Base-by-base conservation (phyloP, 2,797 vertebrate genomes). In the Lerista edwardsae region DNA sequence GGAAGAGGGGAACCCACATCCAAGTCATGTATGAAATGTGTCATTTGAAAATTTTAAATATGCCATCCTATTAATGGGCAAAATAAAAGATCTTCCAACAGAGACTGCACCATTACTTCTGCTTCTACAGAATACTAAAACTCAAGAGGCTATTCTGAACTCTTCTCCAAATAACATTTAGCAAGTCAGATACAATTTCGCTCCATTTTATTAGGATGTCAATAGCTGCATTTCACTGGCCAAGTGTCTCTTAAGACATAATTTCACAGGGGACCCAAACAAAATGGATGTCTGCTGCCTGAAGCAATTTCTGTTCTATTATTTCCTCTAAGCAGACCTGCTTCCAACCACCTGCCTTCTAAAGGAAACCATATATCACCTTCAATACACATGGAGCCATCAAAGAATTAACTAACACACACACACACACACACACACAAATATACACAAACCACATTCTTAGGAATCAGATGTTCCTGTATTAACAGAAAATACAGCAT, bases 181-280 rank as follows among this genome's bases (percentile, higher is more conserved):
- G 34, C 34, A n/a, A 77, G 29, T 27, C 29, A 41, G 36, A 31
- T 44, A 44, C 82, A 51, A 29, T 80, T 69, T 75, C 61, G 29
- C 44, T 59, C 29, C 36, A 27, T 80, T 81, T 75, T 36, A 81
- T 62, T 86, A 39, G 31, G 51, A 61, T 69, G 77, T 76, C 79
- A 81, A 67, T 36, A 80, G 47, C 36, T 68, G 81, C 51, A 59
- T 74, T 75, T 68, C 57, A 69, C 23, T 25, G 55, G 31, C 8
- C 2, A 44, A 51, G 23, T 41, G 55, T 62, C 65, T 68, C 82
- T 65, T 34, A 64, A 75, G 41, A 36, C 80, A 47, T 55, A 62
- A 69, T 64, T 82, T 79, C 69, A 74, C 27, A 36, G 41, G 25
- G 55, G 73, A 61, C 17, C 25, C 64, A 81, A 62, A 62, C 65